Percentiles rank a stretch among this genome's conserved stretches.
phyloP scores from a whole-genome alignment of 2,888 invertebrate genomes.

The Drosophila kuntzei region DNA sequence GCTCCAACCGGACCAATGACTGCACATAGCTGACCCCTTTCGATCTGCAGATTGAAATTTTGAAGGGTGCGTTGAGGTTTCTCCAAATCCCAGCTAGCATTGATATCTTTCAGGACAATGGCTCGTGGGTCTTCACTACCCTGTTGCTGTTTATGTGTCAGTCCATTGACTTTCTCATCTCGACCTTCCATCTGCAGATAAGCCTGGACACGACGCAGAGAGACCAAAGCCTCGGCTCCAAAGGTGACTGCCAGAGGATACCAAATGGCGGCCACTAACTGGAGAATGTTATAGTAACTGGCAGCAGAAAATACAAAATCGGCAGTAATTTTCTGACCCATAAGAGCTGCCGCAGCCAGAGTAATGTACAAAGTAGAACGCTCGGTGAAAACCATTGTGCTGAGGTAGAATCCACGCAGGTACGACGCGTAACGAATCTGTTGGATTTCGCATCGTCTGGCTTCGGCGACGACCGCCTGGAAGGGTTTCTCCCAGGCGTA shows the following conservation, averaged over 20 bases:
- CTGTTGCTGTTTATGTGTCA: constrained; percentile 78
- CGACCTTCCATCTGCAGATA: constrained; percentile 87
- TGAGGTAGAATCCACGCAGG: constrained; percentile 89
- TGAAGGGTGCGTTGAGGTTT: constrained; percentile 87
- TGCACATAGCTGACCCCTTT: constrained; percentile 90
- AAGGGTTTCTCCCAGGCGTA: constrained; percentile 98
- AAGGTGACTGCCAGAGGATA: constrained; percentile 87
- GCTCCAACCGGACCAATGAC: constrained; percentile 95
- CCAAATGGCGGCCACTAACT: constrained; percentile 87
- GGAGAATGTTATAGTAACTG: constrained; percentile 91
- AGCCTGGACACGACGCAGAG: constrained; percentile 87
- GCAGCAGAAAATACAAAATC: constrained; percentile 91
- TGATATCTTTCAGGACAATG: constrained; percentile 85
- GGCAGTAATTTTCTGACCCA: constrained; percentile 88
- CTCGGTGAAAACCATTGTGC: constrained; percentile 92
- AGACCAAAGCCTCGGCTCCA: constrained; percentile 87
- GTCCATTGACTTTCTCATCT: constrained; percentile 79
- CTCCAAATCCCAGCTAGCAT: constrained; percentile 86
- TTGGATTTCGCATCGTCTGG: constrained; percentile 90
- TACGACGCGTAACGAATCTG: constrained; percentile 89
- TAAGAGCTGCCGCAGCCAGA: constrained; percentile 90
- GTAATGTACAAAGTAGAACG: constrained; percentile 93
- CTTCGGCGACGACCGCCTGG: constrained; percentile 91
- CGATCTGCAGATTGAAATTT: constrained; percentile 87
- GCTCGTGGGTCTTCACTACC: constrained; percentile 72